phyloP scores from a whole-genome alignment of 2,888 invertebrate species.

The Siphonodentalium dalli region DNA sequence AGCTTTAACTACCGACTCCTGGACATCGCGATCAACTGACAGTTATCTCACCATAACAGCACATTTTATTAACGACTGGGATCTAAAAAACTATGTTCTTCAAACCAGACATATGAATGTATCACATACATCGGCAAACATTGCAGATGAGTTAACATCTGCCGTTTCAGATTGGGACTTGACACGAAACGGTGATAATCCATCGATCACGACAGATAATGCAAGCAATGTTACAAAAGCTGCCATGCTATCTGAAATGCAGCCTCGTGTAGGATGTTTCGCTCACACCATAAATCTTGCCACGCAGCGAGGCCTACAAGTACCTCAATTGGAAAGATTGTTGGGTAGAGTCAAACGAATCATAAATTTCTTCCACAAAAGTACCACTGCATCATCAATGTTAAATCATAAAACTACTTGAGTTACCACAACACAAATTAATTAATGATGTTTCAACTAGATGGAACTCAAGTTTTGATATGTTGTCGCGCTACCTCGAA shows the following conservation, averaged over 20 bases:
- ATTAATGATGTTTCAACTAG: slow-evolving; percentile 17
- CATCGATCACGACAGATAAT: slow-evolving; percentile 20
- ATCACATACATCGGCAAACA: slow-evolving; percentile 13
- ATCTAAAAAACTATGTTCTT: slow-evolving; percentile 15
- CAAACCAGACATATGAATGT: slow-evolving; percentile 15
- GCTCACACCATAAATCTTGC: slow-evolving; percentile 25
- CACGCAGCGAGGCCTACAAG: not conserved
- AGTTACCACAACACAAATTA: slow-evolving; percentile 21
- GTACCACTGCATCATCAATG: slow-evolving; percentile 5
- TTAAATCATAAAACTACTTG: slow-evolving; percentile 11
- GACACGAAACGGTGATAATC: not conserved
- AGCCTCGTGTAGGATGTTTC: slow-evolving; percentile 14
- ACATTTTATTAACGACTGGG: slow-evolving; percentile 18
- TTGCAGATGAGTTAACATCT: slow-evolving; percentile 8
- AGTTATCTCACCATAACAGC: slow-evolving; percentile 17
- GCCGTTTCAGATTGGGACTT: slow-evolving; percentile 15
- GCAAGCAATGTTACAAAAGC: slow-evolving; percentile 20
- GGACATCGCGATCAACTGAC: slow-evolving; percentile 19
- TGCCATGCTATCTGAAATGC: slow-evolving; percentile 4
- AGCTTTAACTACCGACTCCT: slow-evolving; percentile 16
- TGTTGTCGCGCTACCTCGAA: slow-evolving; percentile 17
- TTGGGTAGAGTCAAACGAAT: slow-evolving; percentile 14
- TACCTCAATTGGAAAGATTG: slow-evolving; percentile 7
- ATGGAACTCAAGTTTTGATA: slow-evolving; percentile 24
- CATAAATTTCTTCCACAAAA: slow-evolving; percentile 19